Conservation (phyloP, 2,113 vertebrate genomes). For the Poeciliopsis occidentalis region DNA sequence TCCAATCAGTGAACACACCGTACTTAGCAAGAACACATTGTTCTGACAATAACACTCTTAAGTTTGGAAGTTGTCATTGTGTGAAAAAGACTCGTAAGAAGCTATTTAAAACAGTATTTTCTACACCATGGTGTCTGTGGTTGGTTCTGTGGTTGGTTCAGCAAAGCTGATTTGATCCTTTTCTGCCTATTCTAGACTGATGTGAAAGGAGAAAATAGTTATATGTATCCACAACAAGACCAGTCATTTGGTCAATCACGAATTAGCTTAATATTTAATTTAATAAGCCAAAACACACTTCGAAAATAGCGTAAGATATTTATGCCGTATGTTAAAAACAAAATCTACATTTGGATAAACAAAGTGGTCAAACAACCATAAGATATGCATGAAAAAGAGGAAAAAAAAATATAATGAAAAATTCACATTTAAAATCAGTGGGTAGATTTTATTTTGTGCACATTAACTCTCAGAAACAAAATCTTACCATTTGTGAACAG, state of each 20-base stretch:
- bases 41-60: background rate
- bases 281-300: background rate
- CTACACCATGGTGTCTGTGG: background rate
- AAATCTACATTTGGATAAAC: background rate
- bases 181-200: background rate
- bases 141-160: background rate
- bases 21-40: background rate
- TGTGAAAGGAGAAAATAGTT: background rate
- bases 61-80: background rate
- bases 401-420: background rate
- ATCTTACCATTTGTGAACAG: conserved; percentile 91
- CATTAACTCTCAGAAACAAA: background rate
- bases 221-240: background rate
- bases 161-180: background rate
- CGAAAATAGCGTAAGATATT: too few relatives aligned
- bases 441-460: background rate
- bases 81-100: background rate
- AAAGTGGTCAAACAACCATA: background rate
- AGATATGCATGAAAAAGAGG: background rate
- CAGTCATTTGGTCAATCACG: background rate
- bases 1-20: too few relatives aligned
- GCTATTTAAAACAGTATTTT: background rate
- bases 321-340: background rate
- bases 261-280: background rate
- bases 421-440: background rate